A percentile compares a stretch with the other conserved stretches of the same genome.
phyloP scores from a whole-genome alignment of 1,140 invertebrate species.

The Tetranychus cinnabarinus region DNA sequence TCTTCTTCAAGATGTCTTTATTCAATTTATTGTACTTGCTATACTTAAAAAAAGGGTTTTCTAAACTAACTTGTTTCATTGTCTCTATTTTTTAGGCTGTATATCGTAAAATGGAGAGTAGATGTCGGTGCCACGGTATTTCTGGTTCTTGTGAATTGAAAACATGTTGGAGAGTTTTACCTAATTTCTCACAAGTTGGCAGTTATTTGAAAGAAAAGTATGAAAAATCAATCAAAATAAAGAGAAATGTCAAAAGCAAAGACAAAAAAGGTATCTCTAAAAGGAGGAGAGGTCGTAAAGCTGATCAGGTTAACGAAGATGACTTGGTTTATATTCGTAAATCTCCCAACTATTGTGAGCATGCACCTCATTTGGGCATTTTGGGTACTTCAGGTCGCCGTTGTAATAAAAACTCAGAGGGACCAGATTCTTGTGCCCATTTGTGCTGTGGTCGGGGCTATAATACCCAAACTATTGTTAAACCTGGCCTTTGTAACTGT shows the following conservation, averaged over 20 bases:
- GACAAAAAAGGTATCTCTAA: constrained; percentile 5
- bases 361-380: constrained; percentile 31
- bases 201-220: constrained; percentile 30
- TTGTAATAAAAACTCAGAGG: constrained; percentile 36
- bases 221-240: constrained; percentile 23
- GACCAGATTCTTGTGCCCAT: constrained; percentile 35
- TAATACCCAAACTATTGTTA: constrained; percentile 25
- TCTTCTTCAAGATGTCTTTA: too few species aligned
- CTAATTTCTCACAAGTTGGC: constrained; percentile 28
- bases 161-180: constrained; percentile 56
- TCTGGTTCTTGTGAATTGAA: constrained; percentile 77
- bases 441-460: constrained; percentile 40
- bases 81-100: constrained; percentile 35
- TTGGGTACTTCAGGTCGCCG: constrained; percentile 32
- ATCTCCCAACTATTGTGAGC: constrained; percentile 37
- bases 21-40: too few species aligned
- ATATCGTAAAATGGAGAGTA: not conserved
- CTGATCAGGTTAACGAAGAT: constrained; percentile 8
- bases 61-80: too few species aligned
- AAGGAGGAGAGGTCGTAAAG: constrained; percentile 16
- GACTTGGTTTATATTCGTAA: constrained; percentile 35
- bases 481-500: constrained; percentile 28
- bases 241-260: constrained; percentile 16
- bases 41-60: too few species aligned
- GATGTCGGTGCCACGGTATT: constrained; percentile 86